Percentiles rank a stretch among this genome's conserved stretches.
Evolutionary conservation across 2,113 vertebrate species (phyloP).

Genomic region (Dissostichus mawsoni): DNA sequence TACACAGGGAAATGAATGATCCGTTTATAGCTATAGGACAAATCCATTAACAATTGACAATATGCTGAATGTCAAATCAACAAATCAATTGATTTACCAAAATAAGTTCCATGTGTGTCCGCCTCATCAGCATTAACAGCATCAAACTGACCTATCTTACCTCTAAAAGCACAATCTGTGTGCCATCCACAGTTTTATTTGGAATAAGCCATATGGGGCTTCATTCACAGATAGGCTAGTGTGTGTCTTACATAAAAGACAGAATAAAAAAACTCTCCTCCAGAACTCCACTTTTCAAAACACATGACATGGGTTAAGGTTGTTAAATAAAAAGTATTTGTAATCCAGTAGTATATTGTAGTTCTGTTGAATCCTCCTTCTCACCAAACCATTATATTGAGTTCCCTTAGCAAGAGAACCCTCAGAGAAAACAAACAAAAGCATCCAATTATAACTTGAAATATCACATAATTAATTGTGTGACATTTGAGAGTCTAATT

Average conservation of each 20-base stretch:
- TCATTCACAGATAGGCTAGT: neutral
- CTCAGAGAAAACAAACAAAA: neutral
- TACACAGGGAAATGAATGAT: neutral
- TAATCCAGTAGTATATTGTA: neutral
- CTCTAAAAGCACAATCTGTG: neutral
- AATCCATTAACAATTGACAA: neutral
- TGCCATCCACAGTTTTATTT: neutral
- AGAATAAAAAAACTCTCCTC: neutral
- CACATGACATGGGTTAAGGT: neutral
- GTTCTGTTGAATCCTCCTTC: neutral
- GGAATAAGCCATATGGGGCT: neutral
- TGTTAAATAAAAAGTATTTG: neutral
- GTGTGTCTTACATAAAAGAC: neutral
- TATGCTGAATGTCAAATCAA: neutral
- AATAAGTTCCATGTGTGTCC: neutral
- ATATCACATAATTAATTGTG: slow-evolving; percentile 11
- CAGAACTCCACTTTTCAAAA: neutral
- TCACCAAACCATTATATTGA: neutral
- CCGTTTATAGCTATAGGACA: neutral
- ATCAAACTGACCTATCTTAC: neutral
- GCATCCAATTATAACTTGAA: slow-evolving; percentile 19
- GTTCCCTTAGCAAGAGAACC: neutral
- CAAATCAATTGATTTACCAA: neutral
- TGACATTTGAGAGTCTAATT: slow-evolving; percentile 9
- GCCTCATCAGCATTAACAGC: neutral